Conservation (phyloP, 2,888 invertebrate species). For the Cryptus armator region DNA sequence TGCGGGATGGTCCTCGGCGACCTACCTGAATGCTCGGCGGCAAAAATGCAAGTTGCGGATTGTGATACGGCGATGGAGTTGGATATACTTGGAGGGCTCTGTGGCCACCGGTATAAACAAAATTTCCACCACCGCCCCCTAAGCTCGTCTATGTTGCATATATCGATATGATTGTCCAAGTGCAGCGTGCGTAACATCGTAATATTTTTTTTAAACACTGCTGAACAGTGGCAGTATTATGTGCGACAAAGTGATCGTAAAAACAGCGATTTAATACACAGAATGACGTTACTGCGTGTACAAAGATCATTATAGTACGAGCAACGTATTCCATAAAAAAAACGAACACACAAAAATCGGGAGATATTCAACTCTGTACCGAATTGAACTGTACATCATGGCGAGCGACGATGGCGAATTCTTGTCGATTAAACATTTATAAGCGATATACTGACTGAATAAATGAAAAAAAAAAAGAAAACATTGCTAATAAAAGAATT, state of each 20-base stretch:
- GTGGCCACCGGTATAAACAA: constrained; percentile 83
- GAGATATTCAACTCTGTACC: not conserved
- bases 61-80: constrained; percentile 83
- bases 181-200: constrained; percentile 81
- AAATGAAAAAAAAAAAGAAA: not conserved
- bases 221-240: constrained; percentile 28
- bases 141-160: constrained; percentile 79
- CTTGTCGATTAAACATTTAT: not conserved
- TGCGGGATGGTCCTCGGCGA: constrained; percentile 36
- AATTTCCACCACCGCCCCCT: constrained; percentile 81
- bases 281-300: constrained; percentile 41
- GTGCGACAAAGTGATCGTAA: constrained; percentile 49
- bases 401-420: not conserved
- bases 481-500: not conserved
- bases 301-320: constrained; percentile 38
- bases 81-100: constrained; percentile 84
- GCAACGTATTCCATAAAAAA: constrained; percentile 21
- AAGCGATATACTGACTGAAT: not conserved
- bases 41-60: constrained; percentile 84
- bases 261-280: constrained; percentile 25
- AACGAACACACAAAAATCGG: not conserved
- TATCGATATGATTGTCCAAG: constrained; percentile 77
- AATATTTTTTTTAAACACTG: constrained; percentile 31
- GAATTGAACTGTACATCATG: not conserved
- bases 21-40: constrained; percentile 83